Conservation (phyloP, 2,797 vertebrate genomes). For the Eleutherodactylus coqui region DNA sequence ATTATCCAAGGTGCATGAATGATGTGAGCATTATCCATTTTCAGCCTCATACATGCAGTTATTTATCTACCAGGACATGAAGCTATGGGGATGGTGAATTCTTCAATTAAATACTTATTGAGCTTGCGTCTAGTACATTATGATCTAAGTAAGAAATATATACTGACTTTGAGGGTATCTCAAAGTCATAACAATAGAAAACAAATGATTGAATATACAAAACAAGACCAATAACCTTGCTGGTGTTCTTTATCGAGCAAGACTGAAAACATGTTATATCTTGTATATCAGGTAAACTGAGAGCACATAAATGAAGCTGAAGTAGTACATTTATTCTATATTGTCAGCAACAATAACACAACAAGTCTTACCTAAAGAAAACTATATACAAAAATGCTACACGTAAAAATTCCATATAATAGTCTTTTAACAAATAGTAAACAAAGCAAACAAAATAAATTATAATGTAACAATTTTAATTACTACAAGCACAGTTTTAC, state of each 20-base stretch:
- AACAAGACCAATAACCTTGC: slow-evolving; percentile 29
- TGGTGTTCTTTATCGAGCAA: slow-evolving; percentile 35
- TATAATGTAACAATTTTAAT: no score
- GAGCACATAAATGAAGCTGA: neutral
- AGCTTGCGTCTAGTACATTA: slow-evolving; percentile 22
- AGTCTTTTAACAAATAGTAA: no score
- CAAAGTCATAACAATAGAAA: slow-evolving; percentile 45
- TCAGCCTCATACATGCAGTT: neutral
- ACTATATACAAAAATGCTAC: no score
- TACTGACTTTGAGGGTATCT: slow-evolving; percentile 44
- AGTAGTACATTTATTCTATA: neutral
- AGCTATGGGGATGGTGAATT: slow-evolving; percentile 9
- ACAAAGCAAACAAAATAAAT: no score
- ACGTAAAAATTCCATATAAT: no score
- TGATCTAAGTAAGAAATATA: slow-evolving; percentile 36
- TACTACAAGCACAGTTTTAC: no score
- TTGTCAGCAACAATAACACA: neutral
- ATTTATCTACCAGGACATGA: slow-evolving; percentile 6
- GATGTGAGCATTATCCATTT: slow-evolving; percentile 24
- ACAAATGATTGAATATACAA: slow-evolving; percentile 26
- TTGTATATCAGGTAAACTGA: neutral
- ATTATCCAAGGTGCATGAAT: slow-evolving; percentile 19
- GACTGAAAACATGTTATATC: slow-evolving; percentile 16
- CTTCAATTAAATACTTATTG: slow-evolving; percentile 50
- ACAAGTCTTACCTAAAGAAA: neutral